Evolutionary conservation across 2,888 invertebrate species (phyloP).

Genomic region (Leistus spinibarbis): DNA sequence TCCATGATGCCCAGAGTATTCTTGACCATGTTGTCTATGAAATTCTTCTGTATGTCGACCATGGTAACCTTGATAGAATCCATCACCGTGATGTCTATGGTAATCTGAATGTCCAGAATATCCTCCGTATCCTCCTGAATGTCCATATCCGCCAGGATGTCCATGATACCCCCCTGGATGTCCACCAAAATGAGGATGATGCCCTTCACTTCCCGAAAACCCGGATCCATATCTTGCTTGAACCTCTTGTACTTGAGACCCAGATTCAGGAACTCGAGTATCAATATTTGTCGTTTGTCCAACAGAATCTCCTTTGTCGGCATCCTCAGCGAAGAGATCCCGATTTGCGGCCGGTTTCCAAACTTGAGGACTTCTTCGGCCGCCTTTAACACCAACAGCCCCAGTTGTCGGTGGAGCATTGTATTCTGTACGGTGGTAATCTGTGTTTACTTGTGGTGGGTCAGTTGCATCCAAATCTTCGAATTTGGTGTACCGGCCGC

Average conservation of each 20-base stretch:
- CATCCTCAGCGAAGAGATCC: background rate
- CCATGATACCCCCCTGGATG: background rate
- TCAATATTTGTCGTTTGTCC: background rate
- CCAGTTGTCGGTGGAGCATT: conserved; percentile 50
- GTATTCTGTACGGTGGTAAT: conserved; percentile 55
- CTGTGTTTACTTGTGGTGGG: conserved; percentile 52
- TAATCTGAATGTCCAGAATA: background rate
- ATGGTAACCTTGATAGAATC: conserved; percentile 4
- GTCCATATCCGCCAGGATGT: background rate
- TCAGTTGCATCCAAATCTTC: conserved; percentile 53
- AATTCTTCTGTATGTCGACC: background rate
- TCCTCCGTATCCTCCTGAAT: background rate
- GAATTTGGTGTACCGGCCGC: conserved; percentile 53
- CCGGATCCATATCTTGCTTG: background rate
- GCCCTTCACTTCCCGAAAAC: background rate
- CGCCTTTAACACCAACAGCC: conserved; percentile 25
- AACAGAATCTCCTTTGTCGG: background rate
- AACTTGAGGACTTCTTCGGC: background rate
- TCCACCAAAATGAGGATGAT: background rate
- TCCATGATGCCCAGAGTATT: background rate
- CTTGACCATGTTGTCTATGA: background rate
- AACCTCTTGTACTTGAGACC: background rate
- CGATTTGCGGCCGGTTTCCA: background rate
- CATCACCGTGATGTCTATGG: background rate
- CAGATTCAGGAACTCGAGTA: background rate